Percentiles rank a stretch among this genome's conserved stretches.
phyloP scores from a whole-genome alignment of 1,140 invertebrate species.

The Brachionus manjavacas region DNA sequence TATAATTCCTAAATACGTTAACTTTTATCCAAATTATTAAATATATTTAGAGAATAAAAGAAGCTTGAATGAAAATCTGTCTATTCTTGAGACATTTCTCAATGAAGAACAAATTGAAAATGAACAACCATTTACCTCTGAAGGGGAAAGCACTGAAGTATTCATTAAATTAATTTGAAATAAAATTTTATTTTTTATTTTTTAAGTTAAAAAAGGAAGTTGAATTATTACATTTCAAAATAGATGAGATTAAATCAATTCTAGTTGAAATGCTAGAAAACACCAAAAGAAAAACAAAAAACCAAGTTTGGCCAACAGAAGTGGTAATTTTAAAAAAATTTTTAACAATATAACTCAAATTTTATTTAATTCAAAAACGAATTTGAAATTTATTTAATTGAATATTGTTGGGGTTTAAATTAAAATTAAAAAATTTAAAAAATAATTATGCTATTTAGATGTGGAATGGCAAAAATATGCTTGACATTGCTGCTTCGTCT shows the following conservation, averaged over 20 bases:
- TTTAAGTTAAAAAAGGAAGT: background rate
- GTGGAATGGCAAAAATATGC: background rate
- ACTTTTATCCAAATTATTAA: background rate
- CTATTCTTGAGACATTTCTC: background rate
- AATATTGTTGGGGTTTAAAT: too few relatives aligned
- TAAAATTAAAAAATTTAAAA: background rate
- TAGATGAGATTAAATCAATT: background rate
- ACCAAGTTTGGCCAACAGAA: background rate
- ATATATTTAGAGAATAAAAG: background rate
- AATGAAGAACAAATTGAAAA: too few relatives aligned
- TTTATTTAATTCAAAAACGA: too few relatives aligned
- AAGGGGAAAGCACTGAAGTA: background rate
- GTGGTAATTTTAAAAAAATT: background rate
- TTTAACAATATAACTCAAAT: background rate
- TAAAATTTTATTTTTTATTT: background rate
- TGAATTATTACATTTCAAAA: background rate
- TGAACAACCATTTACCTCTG: background rate
- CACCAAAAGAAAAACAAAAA: background rate
- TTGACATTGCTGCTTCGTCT: background rate
- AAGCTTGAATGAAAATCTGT: background rate
- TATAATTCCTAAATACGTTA: background rate
- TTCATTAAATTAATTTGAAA: background rate
- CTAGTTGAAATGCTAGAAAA: background rate
- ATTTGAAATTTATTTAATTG: too few relatives aligned
- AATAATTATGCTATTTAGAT: conserved; percentile 4